phyloP scores from a whole-genome alignment of 2,797 vertebrate species.

The Galagoides demidoff region DNA sequence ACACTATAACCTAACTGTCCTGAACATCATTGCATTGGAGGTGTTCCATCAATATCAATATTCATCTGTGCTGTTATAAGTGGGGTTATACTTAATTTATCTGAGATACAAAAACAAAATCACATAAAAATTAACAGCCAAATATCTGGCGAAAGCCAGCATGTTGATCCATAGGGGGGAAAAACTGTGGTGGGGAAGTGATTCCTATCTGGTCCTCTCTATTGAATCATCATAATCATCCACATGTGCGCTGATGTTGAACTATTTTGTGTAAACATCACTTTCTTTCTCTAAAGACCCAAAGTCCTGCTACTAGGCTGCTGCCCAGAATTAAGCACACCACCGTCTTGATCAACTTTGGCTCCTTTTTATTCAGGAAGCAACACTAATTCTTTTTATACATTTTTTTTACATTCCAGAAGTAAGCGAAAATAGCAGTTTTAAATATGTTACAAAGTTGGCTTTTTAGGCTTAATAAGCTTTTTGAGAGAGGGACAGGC shows the following conservation, averaged over 20 bases:
- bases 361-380: slow-evolving; percentile 83
- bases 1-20: not conserved
- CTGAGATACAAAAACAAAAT: slow-evolving; percentile 39
- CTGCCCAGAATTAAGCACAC: slow-evolving; percentile 62
- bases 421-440: slow-evolving; percentile 82
- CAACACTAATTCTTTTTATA: slow-evolving; percentile 77
- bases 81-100: slow-evolving; percentile 8
- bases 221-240: not conserved
- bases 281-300: slow-evolving; percentile 42
- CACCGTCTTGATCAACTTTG: slow-evolving; percentile 62
- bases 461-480: slow-evolving; percentile 71
- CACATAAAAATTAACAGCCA: not conserved
- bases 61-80: not conserved
- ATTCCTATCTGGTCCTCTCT: not conserved
- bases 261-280: slow-evolving; percentile 38
- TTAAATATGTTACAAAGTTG: slow-evolving; percentile 82
- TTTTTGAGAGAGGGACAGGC: slow-evolving; percentile 74
- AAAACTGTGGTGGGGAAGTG: not conserved
- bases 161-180: not conserved
- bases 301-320: slow-evolving; percentile 18
- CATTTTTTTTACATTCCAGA: slow-evolving; percentile 80
- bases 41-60: not conserved
- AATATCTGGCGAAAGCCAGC: not conserved
- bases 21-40: slow-evolving; percentile 26
- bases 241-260: not conserved